phyloP scores from a whole-genome alignment of 2,888 invertebrate genomes.

The Drosophila subquinaria region DNA sequence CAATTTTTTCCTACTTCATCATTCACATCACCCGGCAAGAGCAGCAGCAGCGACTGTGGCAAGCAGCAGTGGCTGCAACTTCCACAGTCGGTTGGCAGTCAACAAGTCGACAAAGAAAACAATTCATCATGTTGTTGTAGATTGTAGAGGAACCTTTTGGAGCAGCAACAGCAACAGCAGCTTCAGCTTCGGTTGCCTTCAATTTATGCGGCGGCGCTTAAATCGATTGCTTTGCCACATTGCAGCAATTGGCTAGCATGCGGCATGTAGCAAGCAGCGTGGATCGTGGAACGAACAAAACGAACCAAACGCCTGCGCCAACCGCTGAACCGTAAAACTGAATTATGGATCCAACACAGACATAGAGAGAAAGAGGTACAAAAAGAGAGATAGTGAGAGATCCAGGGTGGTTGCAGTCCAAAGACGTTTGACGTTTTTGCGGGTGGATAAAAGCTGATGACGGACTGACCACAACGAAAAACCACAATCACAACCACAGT shows the following conservation, averaged over 20 bases:
- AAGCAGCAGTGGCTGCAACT: slow-evolving; percentile 23
- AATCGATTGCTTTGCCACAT: slow-evolving; percentile 82
- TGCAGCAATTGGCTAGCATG: slow-evolving; percentile 71
- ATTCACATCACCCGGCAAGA: slow-evolving; percentile 57
- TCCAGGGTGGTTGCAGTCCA: slow-evolving; percentile 10
- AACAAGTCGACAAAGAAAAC: slow-evolving; percentile 80
- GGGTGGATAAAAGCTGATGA: slow-evolving; percentile 70
- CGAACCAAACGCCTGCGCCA: slow-evolving; percentile 41
- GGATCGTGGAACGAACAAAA: slow-evolving; percentile 23
- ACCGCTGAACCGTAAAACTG: slow-evolving; percentile 79
- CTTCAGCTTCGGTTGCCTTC: slow-evolving; percentile 54
- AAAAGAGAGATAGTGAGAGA: not conserved
- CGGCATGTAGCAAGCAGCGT: slow-evolving; percentile 23
- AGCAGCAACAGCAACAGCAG: slow-evolving; percentile 16
- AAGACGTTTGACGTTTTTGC: slow-evolving; percentile 66
- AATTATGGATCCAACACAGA: slow-evolving; percentile 62
- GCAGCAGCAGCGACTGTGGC: slow-evolving; percentile 14
- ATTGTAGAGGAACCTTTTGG: slow-evolving; percentile 74
- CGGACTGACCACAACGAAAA: slow-evolving; percentile 67
- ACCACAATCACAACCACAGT: slow-evolving; percentile 31
- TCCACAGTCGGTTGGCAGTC: slow-evolving; percentile 57
- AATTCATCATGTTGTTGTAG: slow-evolving; percentile 77
- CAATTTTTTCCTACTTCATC: slow-evolving; percentile 78
- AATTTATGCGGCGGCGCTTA: slow-evolving; percentile 82
- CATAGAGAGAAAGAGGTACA: slow-evolving; percentile 1